Evolutionary conservation across 2,888 invertebrate species (phyloP).

Genomic region (Spialia ferax): DNA sequence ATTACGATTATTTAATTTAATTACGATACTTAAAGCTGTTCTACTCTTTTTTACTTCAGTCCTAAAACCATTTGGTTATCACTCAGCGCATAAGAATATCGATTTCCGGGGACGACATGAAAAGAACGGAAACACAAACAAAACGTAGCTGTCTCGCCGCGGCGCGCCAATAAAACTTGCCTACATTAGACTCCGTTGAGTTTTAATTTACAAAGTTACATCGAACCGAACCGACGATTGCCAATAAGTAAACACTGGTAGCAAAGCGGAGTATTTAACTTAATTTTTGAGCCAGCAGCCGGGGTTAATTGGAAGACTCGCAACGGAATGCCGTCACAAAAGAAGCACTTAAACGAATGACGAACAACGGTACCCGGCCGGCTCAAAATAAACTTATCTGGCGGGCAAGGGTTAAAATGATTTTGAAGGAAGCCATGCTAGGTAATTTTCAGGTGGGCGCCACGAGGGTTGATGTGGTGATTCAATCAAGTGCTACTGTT

Average conservation of each 20-base stretch:
- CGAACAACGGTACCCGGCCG: constrained; percentile 72
- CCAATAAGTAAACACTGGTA: constrained; percentile 79
- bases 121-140: constrained; percentile 41
- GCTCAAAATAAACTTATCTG: constrained; percentile 86
- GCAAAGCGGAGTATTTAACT: constrained; percentile 83
- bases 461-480: constrained; percentile 69
- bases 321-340: constrained; percentile 82
- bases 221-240: constrained; percentile 69
- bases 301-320: constrained; percentile 79
- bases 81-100: constrained; percentile 40
- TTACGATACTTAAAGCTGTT: not conserved
- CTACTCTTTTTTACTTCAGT: not conserved
- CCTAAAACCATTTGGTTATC: not conserved
- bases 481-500: constrained; percentile 78
- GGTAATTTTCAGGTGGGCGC: constrained; percentile 77
- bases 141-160: constrained; percentile 46
- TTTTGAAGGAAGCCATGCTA: constrained; percentile 65
- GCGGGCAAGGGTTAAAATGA: constrained; percentile 85
- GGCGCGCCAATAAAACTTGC: constrained; percentile 51
- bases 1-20: too few relatives aligned
- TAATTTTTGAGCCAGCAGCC: constrained; percentile 84
- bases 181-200: constrained; percentile 60
- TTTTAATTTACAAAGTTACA: constrained; percentile 77
- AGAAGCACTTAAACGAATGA: constrained; percentile 84
- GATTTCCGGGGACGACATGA: constrained; percentile 45